Evolutionary conservation across 1,140 invertebrate species (phyloP), one percentile per base, ranked within the genome.

Genomic region (Tetramorium alpestre): DNA sequence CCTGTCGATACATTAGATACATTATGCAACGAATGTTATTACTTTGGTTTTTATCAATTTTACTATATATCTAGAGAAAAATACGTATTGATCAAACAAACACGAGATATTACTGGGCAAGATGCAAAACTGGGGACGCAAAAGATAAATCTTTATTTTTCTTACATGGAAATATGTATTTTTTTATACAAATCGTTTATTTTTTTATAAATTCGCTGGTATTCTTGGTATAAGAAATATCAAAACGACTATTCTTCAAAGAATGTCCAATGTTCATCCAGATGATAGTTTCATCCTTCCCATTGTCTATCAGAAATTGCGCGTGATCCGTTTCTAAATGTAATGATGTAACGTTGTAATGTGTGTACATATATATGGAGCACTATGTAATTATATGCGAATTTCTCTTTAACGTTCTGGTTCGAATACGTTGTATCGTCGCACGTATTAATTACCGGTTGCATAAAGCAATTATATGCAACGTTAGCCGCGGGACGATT

Each of bases 381-480:
- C 33, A 16, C 16, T 54, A 38, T 47, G 7, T 44, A 44, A 82
- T 73, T 60, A 47, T 49, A 84, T 28, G n/a, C n/a, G 41, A 60
- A 47, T 73, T 60, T 84, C 80, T 75, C 41, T 60, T 73, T 44
- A 44, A 47, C 16, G 38, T 33, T 60, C 33, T 56, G 13, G 11
- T 11, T 38, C 49, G 38, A 56, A 56, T 33, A 33, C 33, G 13
- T 8, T 75, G 41, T 47, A 84, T 41, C 58, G 47, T 73, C n/a
- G 41, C 25, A 28, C 41, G 56, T 75, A 84, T 84, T 84, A 84
- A 84, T 84, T 84, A 75, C n/a, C 41, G 28, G 49, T n/a, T 49
- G 69, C 77, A 69, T 69, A 54, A 38, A 69, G 64, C 69, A 84
- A 84, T 75, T 84, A 84, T 60, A 73, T 54, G 41, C 54, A 60